Base-by-base conservation (phyloP, 2,888 invertebrate species). In the Dasysyrphus albostriatus region DNA sequence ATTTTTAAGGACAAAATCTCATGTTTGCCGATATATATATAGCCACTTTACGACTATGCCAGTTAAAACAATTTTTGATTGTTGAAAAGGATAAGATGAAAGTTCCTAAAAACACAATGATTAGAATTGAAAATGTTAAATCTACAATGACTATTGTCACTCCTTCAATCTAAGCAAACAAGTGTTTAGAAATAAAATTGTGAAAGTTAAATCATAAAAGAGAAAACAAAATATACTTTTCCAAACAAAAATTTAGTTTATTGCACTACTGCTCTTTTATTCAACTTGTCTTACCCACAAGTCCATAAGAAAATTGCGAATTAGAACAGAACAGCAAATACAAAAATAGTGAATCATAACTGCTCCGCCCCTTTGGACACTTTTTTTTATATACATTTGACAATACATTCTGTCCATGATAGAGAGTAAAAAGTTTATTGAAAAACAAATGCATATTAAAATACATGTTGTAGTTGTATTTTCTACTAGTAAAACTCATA, bases 341-440 rank as follows among this genome's bases (percentile, higher is more conserved):
- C 6, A 44, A 49, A 76, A 61, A 42, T n/a, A 29, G 32, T 44
- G 32, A 61, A 78, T 51, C 32, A 54, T 42, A n/a, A 72, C 47
- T 47, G 19, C 10, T 44, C 63, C 63, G 63, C 63, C 63, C 63
- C 63, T 32, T 10, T 65, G 32, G 10, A 19, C 16, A 32, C 32
- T 65, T 16, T 65, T 47, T 65, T 42, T 19, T 61, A 3, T 24
- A n/a, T 29, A 29, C 9, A 44, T n/a, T 63, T 44, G 8, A 32
- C n/a, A 37, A 8, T 6, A 54, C 5, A 54, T 32, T 54, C 0
- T 12, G 16, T 24, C 1, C 19, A 14, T 6, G 14, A 37, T 4
- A 7, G 3, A 24, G 3, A 14, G n/a, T n/a, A 24, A 42, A 1
- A 39, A 59, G 3, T 5, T 16, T 24, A 16, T 32, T 44, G 1